Evolutionary conservation across 1,140 invertebrate species (phyloP), one percentile per base, ranked within the genome.

Genomic region (Venustaconcha ellipsiformis): DNA sequence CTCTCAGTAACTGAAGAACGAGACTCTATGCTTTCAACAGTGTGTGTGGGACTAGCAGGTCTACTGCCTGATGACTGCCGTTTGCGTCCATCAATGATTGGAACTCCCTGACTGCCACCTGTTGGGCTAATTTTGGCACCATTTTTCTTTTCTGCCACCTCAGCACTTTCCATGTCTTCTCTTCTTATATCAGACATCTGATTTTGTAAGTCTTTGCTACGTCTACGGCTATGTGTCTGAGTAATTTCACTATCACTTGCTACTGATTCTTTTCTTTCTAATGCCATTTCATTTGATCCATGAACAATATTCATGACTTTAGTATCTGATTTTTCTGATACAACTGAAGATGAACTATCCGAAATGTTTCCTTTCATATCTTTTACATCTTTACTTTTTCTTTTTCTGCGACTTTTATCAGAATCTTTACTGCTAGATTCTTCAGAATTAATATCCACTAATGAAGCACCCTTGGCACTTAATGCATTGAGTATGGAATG

Each of bases 1-100:
- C 69, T 58, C 6, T 78, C 74, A 1, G 30, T 69, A 23, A 57
- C 57, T 2, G 69, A 63, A 8, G 73, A 72, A 15, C 70, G 26
- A 23, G 70, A 68, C 11, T 77, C 75, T 48, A 48, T 11, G 55
- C 64, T 59, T 14, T 62, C 59, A 56, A 72, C 75, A 30, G 58
- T 72, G 11, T 71, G 70, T 18, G 75, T 70, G 26, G 83, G 83
- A 65, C 83, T 84, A 67, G 66, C 82, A 20, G 83, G 83, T 60
- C 83, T 74, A 66, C 83, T 84, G 17, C 80, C 81, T 57, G 83
- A 81, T 20, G 75, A 78, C 72, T 81, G 82, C 0, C 82, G 57
- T 60, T 72, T 78, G n/a, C 83, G 74, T 1, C 80, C 83, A 79
- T 84, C 83, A 55, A 84, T 74, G 1, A 84, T 80, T 8, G 83